Conservation (phyloP, 2,797 vertebrate species). For the Sparidentex hasta region DNA sequence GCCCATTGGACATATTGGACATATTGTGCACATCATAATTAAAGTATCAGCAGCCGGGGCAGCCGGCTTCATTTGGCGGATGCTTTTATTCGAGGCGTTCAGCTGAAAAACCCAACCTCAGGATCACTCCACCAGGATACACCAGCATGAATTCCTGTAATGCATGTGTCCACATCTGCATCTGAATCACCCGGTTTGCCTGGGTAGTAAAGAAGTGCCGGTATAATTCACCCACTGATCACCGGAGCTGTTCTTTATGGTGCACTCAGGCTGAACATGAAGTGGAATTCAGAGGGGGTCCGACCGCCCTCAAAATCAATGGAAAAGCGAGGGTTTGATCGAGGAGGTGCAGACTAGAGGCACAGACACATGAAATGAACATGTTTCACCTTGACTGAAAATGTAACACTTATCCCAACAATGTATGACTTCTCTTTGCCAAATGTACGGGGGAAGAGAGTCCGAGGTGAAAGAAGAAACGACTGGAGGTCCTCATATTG, state of each 20-base stretch:
- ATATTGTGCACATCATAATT: neutral
- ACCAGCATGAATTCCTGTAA: neutral
- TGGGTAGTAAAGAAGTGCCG: too few relatives aligned
- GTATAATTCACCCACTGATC: neutral
- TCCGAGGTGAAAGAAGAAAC: neutral
- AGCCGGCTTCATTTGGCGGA: constrained; percentile 1
- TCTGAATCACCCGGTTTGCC: too few relatives aligned
- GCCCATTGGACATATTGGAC: neutral
- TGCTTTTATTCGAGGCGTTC: neutral
- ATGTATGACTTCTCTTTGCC: neutral
- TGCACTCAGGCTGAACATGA: neutral
- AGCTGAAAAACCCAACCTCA: neutral
- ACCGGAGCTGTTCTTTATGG: neutral
- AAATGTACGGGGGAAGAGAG: neutral
- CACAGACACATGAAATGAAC: neutral
- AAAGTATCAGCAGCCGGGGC: neutral
- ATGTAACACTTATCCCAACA: neutral
- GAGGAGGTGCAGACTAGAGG: neutral
- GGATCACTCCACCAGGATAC: neutral
- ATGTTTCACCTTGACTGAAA: neutral
- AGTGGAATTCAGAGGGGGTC: neutral
- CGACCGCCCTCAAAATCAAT: neutral
- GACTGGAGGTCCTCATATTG: neutral
- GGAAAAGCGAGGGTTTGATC: neutral
- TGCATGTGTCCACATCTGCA: neutral